These are phyloP conservation scores for Gryon sp. DNA, from an alignment of 1,140 invertebrate genomes.

Conservation along the genomic window DNA sequence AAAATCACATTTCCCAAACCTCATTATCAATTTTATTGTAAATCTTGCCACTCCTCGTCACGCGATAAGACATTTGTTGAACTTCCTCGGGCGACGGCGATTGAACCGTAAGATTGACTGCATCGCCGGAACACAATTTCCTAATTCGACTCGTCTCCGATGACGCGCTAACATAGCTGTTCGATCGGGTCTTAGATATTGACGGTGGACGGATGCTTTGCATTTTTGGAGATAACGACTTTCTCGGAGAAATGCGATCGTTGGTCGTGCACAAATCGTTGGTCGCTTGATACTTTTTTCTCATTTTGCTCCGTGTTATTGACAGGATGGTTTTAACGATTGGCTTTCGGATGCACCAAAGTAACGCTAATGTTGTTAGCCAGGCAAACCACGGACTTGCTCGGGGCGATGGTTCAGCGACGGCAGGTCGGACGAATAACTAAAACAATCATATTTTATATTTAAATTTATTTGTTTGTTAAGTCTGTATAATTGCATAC, in stretches of 20 bases:
- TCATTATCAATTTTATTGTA: conserved; percentile 74
- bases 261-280: conserved; percentile 3
- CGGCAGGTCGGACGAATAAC: conserved; percentile 72
- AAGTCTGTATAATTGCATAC: too few species aligned
- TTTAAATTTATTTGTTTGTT: too few species aligned
- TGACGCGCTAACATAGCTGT: conserved; percentile 44
- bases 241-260: conserved; percentile 9
- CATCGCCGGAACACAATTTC: conserved; percentile 67
- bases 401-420: conserved; percentile 57
- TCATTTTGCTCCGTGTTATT: conserved; percentile 64
- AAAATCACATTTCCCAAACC: conserved; percentile 9
- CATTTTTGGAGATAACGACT: not conserved
- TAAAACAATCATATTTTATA: not conserved
- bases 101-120: conserved; percentile 59
- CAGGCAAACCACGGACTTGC: conserved; percentile 74
- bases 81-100: conserved; percentile 34
- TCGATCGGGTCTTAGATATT: conserved; percentile 42
- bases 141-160: conserved; percentile 68
- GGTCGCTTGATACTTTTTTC: conserved; percentile 19
- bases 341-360: conserved; percentile 70
- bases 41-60: conserved; percentile 75
- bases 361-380: conserved; percentile 69
- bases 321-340: conserved; percentile 66
- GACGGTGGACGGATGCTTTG: conserved; percentile 7
- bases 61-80: conserved; percentile 69